Conservation (phyloP, 2,113 vertebrate genomes). For the Helogale parvula region DNA sequence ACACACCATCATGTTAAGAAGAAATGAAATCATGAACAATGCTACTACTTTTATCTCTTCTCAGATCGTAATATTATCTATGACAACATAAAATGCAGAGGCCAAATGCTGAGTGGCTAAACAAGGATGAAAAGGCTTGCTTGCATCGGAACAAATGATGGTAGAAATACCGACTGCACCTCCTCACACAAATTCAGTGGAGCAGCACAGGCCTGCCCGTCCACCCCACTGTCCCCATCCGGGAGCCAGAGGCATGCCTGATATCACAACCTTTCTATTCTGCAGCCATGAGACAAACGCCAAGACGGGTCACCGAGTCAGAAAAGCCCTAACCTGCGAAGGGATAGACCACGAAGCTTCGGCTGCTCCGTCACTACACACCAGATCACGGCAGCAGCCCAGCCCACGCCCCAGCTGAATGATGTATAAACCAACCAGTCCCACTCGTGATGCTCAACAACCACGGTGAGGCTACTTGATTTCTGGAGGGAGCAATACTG, state of each 20-base stretch:
- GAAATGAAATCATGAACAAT: not conserved
- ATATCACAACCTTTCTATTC: not conserved
- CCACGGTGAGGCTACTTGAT: not conserved
- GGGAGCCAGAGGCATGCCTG: not conserved
- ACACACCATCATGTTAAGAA: not conserved
- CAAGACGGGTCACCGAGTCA: not conserved
- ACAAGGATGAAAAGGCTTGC: not conserved
- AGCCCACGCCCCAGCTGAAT: not conserved
- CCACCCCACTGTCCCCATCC: no score
- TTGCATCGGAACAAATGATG: not conserved
- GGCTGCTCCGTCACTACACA: not conserved
- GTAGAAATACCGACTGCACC: not conserved
- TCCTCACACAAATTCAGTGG: not conserved
- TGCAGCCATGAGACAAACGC: not conserved
- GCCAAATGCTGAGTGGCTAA: not conserved
- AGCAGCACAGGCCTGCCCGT: rapidly evolving
- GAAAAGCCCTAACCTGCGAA: not conserved
- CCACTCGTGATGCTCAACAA: not conserved
- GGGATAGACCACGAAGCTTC: not conserved
- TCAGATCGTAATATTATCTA: not conserved
- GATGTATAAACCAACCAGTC: not conserved
- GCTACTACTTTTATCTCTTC: not conserved
- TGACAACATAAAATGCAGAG: not conserved
- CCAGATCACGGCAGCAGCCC: not conserved
- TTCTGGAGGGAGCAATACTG: not conserved